phyloP scores from a whole-genome alignment of 1,140 invertebrate species.

The Cotesia vestalis region DNA sequence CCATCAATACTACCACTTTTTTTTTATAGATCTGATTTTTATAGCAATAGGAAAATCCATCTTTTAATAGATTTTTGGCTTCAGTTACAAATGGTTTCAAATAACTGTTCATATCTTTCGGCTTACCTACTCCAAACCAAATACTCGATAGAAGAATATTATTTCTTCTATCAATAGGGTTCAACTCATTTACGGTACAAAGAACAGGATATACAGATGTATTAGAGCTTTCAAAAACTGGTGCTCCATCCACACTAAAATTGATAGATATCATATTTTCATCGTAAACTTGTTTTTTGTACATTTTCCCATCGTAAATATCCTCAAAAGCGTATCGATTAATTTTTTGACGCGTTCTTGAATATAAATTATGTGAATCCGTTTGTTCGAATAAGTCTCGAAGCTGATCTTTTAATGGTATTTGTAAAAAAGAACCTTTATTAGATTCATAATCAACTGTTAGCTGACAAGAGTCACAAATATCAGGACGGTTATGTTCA shows the following conservation, averaged over 20 bases:
- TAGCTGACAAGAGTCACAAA: background rate
- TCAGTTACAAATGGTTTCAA: constrained; percentile 29
- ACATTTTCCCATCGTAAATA: constrained; percentile 27
- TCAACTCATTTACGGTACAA: constrained; percentile 37
- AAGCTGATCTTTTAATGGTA: constrained; percentile 29
- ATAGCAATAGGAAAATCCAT: constrained; percentile 19
- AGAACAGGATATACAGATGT: constrained; percentile 37
- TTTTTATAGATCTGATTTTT: background rate
- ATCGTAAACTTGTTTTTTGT: constrained; percentile 6
- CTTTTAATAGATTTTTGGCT: constrained; percentile 1
- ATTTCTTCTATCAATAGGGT: constrained; percentile 17
- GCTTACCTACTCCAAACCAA: constrained; percentile 13
- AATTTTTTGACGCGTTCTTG: constrained; percentile 3
- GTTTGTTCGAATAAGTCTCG: constrained; percentile 13
- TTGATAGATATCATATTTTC: background rate
- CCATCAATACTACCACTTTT: constrained; percentile 16
- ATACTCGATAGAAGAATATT: constrained; percentile 17
- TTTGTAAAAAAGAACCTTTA: constrained; percentile 16
- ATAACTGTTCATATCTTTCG: constrained; percentile 24
- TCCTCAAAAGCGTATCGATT: constrained; percentile 16
- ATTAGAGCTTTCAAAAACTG: constrained; percentile 35
- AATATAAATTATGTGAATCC: constrained; percentile 2
- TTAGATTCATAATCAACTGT: background rate
- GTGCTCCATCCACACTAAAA: constrained; percentile 36
- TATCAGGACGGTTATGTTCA: background rate